phyloP scores from a whole-genome alignment of 2,888 invertebrate genomes.

The Sinhomidia bicolor region DNA sequence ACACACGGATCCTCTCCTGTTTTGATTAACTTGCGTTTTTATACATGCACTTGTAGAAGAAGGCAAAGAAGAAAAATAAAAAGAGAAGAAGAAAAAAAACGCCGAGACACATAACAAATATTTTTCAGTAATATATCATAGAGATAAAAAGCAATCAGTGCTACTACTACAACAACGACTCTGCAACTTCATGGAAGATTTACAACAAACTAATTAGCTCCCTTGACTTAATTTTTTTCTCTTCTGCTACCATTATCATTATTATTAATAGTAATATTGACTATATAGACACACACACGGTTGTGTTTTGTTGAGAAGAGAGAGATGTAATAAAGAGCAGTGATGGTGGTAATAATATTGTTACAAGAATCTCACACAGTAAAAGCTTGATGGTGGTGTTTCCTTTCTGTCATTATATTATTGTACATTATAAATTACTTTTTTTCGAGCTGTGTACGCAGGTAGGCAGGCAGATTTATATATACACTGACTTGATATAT shows the following conservation, averaged over 20 bases:
- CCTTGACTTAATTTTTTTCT: conserved; percentile 68
- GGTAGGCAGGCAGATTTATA: neutral
- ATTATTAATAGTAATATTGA: conserved; percentile 35
- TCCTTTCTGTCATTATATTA: conserved; percentile 22
- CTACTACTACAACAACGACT: neutral
- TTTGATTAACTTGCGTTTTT: neutral
- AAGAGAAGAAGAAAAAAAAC: neutral
- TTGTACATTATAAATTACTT: conserved; percentile 40
- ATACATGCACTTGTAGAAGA: neutral
- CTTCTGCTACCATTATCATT: conserved; percentile 46
- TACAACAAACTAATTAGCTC: conserved; percentile 72
- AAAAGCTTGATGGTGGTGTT: neutral
- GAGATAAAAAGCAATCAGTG: conserved; percentile 56
- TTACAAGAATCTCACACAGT: neutral
- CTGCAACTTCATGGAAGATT: conserved; percentile 44
- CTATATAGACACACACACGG: no score
- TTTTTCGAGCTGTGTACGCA: neutral
- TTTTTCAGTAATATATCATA: conserved; percentile 56
- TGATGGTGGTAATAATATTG: neutral
- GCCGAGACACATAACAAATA: neutral
- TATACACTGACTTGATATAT: neutral
- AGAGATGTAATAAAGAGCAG: conserved; percentile 12
- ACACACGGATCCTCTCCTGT: neutral
- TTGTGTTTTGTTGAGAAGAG: conserved; percentile 4
- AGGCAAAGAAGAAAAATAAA: neutral